These are phyloP conservation scores for Parauchenoglanis punctatus DNA, from an alignment of 2,797 vertebrate species.

Conservation along the genomic window DNA sequence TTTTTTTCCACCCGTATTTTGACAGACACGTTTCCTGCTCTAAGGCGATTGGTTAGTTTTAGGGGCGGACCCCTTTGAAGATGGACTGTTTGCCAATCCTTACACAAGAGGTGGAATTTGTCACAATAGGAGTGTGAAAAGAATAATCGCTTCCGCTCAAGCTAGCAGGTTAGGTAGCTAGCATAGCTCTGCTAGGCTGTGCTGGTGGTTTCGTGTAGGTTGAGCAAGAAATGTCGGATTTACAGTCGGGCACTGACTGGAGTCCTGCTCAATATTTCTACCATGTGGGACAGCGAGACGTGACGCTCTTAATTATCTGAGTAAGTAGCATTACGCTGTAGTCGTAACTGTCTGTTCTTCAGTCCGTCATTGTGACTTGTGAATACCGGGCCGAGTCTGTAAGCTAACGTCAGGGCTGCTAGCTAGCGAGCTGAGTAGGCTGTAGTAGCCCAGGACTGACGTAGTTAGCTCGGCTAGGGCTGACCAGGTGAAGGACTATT, in stretches of 20 bases:
- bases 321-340: conserved; percentile 44
- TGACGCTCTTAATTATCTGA: conserved; percentile 44
- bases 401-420: conserved; percentile 32
- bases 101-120: background rate
- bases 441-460: conserved; percentile 40
- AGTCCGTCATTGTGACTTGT: background rate
- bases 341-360: background rate
- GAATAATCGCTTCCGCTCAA: background rate
- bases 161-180: conserved; percentile 12
- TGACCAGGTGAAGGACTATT: conserved; percentile 24
- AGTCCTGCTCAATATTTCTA: conserved; percentile 33
- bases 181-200: conserved; percentile 4
- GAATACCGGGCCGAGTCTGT: background rate
- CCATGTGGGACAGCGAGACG: conserved; percentile 44
- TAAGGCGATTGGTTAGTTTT: background rate
- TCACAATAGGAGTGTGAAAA: conserved; percentile 3
- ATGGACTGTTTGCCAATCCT: background rate
- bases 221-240: conserved; percentile 48
- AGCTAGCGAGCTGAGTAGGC: conserved; percentile 34
- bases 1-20: background rate
- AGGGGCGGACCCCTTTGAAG: background rate
- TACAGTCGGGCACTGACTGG: conserved; percentile 29
- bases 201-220: background rate
- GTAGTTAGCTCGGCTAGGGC: conserved; percentile 45
- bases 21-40: background rate